Evolutionary conservation across 2,113 vertebrate genomes (phyloP), one percentile per base, ranked within the genome.

Genomic region (Silurus asotus): DNA sequence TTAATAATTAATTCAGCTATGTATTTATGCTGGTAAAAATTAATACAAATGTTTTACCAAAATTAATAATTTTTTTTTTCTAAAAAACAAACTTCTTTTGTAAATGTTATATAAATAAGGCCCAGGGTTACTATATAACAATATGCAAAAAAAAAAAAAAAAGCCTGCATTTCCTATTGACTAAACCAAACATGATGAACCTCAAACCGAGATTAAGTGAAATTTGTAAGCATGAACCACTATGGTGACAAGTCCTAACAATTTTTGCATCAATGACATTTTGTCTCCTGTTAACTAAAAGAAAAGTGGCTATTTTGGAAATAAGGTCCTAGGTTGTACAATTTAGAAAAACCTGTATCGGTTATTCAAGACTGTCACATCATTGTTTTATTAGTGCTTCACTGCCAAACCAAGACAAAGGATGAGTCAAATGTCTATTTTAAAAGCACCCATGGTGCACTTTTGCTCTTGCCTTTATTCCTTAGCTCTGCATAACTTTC

Each of bases 371-470:
- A 14, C 51, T 55, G 49, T 76, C 74, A n/a, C 49, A n/a, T 25
- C 11, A 25, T 25, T 55, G 74, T 55, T 76, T 55, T 55, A n/a
- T 55, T 25, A 15, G 23, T 8, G 11, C 74, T 55, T 76, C 55
- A 76, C 49, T 76, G 74, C 20, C 74, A 25, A n/a, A 76, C 49
- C 51, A 25, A 7, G 14, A 77, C 74, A 77, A 28, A 77, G 74
- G 11, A 13, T 15, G 74, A 77, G 51, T 28, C 11, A 77, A 77
- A 56, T 55, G 55, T 55, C 51, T 55, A 17, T 55, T 55, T 37
- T 55, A 55, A 77, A 77, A 55, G 74, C 1, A 55, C 55, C 6
- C 13, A 77, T 53, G 74, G 74, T 76, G 74, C 74, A 53, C 23
- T 61, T 61, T 48, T 55, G 28, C 62, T 15, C 0, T 59, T 19